Base-by-base conservation (phyloP, 2,888 invertebrate genomes). In the Ecdyonurus torrentis region DNA sequence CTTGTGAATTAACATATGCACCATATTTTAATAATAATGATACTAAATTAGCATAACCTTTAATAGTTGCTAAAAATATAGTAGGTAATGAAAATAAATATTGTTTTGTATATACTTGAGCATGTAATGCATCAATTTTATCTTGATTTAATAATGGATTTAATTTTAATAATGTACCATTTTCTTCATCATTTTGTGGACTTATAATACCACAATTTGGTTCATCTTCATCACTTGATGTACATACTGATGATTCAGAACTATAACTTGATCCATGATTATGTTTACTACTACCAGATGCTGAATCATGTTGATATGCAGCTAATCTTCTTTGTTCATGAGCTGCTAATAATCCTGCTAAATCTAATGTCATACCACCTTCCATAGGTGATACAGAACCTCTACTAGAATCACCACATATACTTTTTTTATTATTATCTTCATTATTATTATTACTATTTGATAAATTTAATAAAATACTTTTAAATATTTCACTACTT, bases 31-130 rank as follows among this genome's bases (percentile, higher is more conserved):
- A 75, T 23, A 82, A 73, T 7, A 81, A 71, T 52, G 77, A 75
- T 23, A 80, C 77, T 61, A 80, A 75, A 60, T 77, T 76, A 20
- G 79, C 74, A 66, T 78, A 78, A 52, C 79, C 78, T 24, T 77
- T 74, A 52, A 77, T 76, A 3, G 81, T 79, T 1, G 82, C 81
- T 60, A 81, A 72, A 67, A 78, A 82, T 50, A 83, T 70, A n/a
- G 82, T 81, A 1, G 81, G 81, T 62, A 82, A 72, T 15, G 77
- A 76, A 69, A 79, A 77, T 25, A 83, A 72, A 64, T 77, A 76
- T 7, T 78, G 77, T 25, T 77, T 74, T 10, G 76, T 77, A 68
- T 80, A 80, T 62, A 75, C 75, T 50, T 74, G 73, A 2, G 71
- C 70, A 22, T 55, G 55, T 67, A 73, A 65, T 5, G 68, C 69